Evolutionary conservation across 2,888 invertebrate genomes (phyloP).

Genomic region (Apamea anceps): DNA sequence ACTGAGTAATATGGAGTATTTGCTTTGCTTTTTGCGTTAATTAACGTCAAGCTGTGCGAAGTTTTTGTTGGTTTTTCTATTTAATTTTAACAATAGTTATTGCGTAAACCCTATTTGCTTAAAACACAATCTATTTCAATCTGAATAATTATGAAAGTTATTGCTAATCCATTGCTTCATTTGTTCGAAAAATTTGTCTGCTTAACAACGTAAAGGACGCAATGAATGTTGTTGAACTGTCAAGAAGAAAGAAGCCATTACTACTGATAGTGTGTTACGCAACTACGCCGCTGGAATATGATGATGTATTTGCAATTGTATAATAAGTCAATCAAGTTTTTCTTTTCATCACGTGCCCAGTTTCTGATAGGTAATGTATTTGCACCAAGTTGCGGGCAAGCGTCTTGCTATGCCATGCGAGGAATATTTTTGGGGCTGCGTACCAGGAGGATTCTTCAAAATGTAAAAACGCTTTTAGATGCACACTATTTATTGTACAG

Average conservation of each 20-base stretch:
- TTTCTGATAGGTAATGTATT: not conserved
- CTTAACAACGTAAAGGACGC: not conserved
- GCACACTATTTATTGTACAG: too few species aligned
- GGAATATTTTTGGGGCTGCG: too few species aligned
- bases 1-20: not conserved
- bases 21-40: conserved; percentile 12
- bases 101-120: not conserved
- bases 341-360: not conserved
- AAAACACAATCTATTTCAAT: not conserved
- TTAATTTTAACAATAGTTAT: not conserved
- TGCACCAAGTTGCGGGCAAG: too few species aligned
- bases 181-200: not conserved
- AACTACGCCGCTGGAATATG: not conserved
- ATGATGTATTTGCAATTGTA: not conserved
- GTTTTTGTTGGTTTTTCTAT: not conserved
- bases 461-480: too few species aligned
- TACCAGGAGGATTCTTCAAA: too few species aligned
- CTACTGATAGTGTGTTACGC: not conserved
- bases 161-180: not conserved
- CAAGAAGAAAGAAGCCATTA: not conserved
- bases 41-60: not conserved
- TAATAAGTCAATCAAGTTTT: not conserved
- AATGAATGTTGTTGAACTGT: not conserved
- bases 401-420: too few species aligned
- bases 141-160: not conserved